Conservation (phyloP, 2,888 invertebrate genomes). For the Drosophila borealis region DNA sequence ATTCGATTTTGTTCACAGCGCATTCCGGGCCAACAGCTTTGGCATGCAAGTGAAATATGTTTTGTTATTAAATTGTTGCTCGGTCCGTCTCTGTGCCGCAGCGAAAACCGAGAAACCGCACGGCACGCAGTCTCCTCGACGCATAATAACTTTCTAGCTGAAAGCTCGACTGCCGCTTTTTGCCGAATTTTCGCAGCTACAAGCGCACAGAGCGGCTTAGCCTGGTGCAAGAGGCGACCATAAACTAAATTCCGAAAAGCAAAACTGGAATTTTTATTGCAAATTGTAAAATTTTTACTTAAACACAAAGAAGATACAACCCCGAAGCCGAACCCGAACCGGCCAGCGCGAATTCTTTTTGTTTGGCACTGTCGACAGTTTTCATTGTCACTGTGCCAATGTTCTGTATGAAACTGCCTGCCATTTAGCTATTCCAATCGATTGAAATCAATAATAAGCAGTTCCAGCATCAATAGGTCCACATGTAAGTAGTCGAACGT, state of each 20-base stretch:
- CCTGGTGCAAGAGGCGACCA: constrained; percentile 20
- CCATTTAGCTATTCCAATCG: constrained; percentile 33
- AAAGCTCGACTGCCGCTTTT: constrained; percentile 48
- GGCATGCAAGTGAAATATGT: constrained; percentile 79
- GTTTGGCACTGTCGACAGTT: constrained; percentile 49
- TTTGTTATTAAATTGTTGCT: constrained; percentile 79
- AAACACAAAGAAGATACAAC: constrained; percentile 49
- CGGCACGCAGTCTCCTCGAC: constrained; percentile 38
- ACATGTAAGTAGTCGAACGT: not conserved
- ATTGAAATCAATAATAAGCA: constrained; percentile 59
- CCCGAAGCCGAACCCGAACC: not conserved
- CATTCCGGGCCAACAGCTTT: constrained; percentile 70
- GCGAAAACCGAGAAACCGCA: not conserved
- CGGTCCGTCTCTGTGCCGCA: constrained; percentile 52
- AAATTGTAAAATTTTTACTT: constrained; percentile 78
- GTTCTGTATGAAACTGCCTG: constrained; percentile 43
- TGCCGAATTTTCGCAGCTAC: no score
- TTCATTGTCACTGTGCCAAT: constrained; percentile 70
- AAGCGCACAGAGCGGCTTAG: constrained; percentile 28
- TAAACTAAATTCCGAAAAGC: constrained; percentile 75
- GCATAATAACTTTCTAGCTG: constrained; percentile 76
- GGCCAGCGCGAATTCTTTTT: constrained; percentile 24
- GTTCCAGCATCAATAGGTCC: constrained; percentile 31
- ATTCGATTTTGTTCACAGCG: constrained; percentile 58
- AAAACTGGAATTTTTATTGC: constrained; percentile 79